These are phyloP conservation scores for Ophioninae sp. DNA, from an alignment of 2,888 invertebrate species.

Conservation along the genomic window DNA sequence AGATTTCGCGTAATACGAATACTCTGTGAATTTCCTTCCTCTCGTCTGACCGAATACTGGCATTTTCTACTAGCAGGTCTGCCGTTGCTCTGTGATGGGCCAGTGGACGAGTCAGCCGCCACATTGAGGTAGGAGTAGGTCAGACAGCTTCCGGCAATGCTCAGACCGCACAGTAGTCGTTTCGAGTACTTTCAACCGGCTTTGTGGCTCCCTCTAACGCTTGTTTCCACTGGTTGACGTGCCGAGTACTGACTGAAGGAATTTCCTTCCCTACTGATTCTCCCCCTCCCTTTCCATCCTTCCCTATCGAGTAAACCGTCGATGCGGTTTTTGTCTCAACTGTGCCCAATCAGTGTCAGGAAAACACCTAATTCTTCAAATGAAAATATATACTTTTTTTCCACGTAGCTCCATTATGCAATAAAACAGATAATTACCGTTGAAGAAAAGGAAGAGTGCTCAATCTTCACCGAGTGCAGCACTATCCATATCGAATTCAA, in stretches of 20 bases:
- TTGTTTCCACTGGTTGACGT: slow-evolving; percentile 18
- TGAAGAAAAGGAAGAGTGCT: no score
- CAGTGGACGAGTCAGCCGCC: slow-evolving; percentile 41
- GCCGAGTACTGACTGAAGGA: slow-evolving; percentile 23
- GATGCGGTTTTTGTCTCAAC: not conserved
- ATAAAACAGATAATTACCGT: no score
- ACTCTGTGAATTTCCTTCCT: slow-evolving; percentile 34
- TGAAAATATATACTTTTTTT: no score
- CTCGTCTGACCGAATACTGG: slow-evolving; percentile 25
- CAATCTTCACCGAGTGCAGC: no score
- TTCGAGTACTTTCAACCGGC: slow-evolving; percentile 43
- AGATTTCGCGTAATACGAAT: slow-evolving; percentile 29
- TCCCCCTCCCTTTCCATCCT: not conserved
- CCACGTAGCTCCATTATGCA: no score
- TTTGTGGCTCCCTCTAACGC: slow-evolving; percentile 42
- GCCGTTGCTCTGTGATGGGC: slow-evolving; percentile 30
- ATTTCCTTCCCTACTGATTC: slow-evolving; percentile 32
- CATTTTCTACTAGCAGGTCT: slow-evolving; percentile 22
- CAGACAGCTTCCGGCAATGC: slow-evolving; percentile 38
- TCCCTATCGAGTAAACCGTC: no score
- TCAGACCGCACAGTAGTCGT: slow-evolving; percentile 15
- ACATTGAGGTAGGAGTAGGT: slow-evolving; percentile 46
- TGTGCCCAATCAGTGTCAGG: no score
- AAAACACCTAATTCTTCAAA: no score
- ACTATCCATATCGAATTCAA: no score